Conservation (phyloP, 1,140 invertebrate species). For the Pachypsylla venusta region DNA sequence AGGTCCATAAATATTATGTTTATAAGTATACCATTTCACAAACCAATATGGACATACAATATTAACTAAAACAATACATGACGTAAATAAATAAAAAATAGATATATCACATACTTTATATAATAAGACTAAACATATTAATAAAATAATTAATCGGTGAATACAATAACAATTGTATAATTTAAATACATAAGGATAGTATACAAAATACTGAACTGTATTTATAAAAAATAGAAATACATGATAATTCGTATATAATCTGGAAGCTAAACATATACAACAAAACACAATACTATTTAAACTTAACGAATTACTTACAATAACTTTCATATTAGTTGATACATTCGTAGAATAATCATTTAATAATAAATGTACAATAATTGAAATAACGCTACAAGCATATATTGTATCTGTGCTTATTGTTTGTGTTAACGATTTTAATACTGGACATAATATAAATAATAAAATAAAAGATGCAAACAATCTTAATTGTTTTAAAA, state of each 20-base stretch:
- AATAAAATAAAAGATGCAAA: conserved; percentile 63
- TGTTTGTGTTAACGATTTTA: conserved; percentile 90
- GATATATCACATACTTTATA: conserved; percentile 40
- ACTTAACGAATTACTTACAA: conserved; percentile 66
- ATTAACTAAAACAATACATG: conserved; percentile 46
- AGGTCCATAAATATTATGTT: conserved; percentile 88
- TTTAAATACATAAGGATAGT: conserved; percentile 66
- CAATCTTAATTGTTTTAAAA: conserved; percentile 44
- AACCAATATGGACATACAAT: conserved; percentile 65
- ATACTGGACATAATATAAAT: conserved; percentile 76
- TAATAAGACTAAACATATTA: conserved; percentile 34
- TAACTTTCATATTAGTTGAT: conserved; percentile 32
- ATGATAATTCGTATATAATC: conserved; percentile 64
- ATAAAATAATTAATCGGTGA: conserved; percentile 29
- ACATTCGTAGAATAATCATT: conserved; percentile 78
- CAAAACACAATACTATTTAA: conserved; percentile 85
- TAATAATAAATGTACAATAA: conserved; percentile 75
- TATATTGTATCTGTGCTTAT: conserved; percentile 96
- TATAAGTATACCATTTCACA: conserved; percentile 63
- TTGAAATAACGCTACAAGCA: conserved; percentile 72
- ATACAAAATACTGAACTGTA: conserved; percentile 72
- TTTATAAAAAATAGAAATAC: conserved; percentile 76
- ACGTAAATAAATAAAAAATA: conserved; percentile 43
- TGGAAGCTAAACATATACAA: conserved; percentile 83
- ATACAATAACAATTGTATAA: conserved; percentile 34